A percentile compares a stretch with the other conserved stretches of the same genome.
Conservation (phyloP, 2,113 vertebrate species). For the Coracopsis vasa region DNA sequence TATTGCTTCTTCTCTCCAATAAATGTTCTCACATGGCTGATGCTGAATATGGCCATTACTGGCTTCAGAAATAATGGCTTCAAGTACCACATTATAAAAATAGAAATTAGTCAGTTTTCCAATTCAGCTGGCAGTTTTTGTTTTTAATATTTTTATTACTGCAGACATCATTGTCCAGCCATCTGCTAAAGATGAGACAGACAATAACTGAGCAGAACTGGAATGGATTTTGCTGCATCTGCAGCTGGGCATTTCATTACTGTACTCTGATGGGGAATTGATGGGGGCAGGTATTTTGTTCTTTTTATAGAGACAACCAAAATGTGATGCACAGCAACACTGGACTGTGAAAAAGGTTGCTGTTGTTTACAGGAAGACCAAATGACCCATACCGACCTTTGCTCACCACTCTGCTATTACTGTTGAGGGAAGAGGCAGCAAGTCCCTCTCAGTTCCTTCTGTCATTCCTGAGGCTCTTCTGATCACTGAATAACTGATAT, state of each 20-base stretch:
- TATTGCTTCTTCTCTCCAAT: not conserved
- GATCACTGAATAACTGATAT: not conserved
- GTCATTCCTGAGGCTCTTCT: not conserved
- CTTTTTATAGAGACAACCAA: constrained; percentile 22
- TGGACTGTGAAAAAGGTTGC: not conserved
- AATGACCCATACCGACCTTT: not conserved
- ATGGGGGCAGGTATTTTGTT: not conserved
- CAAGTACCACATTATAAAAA: constrained; percentile 41
- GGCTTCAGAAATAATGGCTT: constrained; percentile 29
- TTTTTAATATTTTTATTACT: constrained; percentile 58
- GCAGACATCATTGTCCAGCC: constrained; percentile 52
- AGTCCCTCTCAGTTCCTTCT: not conserved
- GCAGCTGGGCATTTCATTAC: constrained; percentile 62
- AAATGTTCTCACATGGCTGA: not conserved
- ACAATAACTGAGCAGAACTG: constrained; percentile 50
- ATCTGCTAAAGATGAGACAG: constrained; percentile 65
- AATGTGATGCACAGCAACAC: not conserved
- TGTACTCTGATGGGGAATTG: constrained; percentile 21
- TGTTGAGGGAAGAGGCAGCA: not conserved
- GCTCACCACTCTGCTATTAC: not conserved
- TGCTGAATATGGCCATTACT: constrained; percentile 10
- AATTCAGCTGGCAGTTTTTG: constrained; percentile 54
- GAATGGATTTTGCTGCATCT: constrained; percentile 55
- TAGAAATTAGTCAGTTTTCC: constrained; percentile 55
- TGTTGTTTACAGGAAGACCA: not conserved